Evolutionary conservation across 1,140 invertebrate genomes (phyloP).

Genomic region (Nebria ingens): DNA sequence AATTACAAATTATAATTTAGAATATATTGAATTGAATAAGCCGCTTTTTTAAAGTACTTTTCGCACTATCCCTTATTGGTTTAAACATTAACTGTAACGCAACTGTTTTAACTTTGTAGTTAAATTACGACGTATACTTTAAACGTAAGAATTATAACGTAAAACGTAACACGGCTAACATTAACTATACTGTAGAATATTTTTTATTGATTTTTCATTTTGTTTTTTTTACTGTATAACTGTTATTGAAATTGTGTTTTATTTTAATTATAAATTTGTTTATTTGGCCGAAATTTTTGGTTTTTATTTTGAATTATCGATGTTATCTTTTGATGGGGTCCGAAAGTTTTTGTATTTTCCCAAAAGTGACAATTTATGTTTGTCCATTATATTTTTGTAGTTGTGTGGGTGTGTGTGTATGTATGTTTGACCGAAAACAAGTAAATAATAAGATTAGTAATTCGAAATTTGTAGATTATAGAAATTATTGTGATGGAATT

Average conservation of each 20-base stretch:
- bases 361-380: constrained; percentile 3
- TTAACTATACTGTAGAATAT: constrained; percentile 1
- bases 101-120: not conserved
- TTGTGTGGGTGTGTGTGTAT: not conserved
- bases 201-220: not conserved
- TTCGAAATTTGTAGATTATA: not conserved
- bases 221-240: not conserved
- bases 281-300: not conserved
- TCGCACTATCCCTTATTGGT: not conserved
- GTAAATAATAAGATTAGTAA: not conserved
- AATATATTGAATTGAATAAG: too few species aligned
- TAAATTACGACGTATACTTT: constrained; percentile 7
- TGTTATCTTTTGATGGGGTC: constrained; percentile 3
- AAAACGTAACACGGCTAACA: constrained; percentile 4
- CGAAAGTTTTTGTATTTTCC: not conserved
- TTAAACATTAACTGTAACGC: not conserved
- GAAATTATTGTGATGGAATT: not conserved
- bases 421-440: not conserved
- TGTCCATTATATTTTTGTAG: not conserved
- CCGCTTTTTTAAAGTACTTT: not conserved
- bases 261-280: not conserved
- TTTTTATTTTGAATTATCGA: not conserved
- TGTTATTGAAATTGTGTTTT: not conserved
- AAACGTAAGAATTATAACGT: constrained; percentile 1
- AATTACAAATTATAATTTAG: too few species aligned